phyloP scores from a whole-genome alignment of 2,888 invertebrate species.

The Callimorpha dominula region DNA sequence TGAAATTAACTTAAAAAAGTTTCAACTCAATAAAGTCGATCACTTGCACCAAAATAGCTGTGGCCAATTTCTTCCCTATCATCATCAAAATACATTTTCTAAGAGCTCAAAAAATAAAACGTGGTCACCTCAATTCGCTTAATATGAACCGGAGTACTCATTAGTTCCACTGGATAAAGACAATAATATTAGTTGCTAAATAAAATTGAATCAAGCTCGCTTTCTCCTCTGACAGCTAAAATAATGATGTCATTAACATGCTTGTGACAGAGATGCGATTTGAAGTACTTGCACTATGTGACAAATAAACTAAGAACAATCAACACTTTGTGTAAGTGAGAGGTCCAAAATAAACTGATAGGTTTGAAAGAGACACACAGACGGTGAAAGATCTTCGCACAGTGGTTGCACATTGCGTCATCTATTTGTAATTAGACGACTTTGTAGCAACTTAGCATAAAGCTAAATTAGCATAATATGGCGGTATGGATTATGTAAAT shows the following conservation, averaged over 20 bases:
- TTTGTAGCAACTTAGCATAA: conserved; percentile 24
- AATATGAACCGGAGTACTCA: conserved; percentile 19
- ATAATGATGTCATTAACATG: conserved; percentile 64
- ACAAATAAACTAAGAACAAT: conserved; percentile 13
- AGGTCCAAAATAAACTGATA: conserved; percentile 6
- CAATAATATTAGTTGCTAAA: conserved; percentile 48
- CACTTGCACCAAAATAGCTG: too few relatives aligned
- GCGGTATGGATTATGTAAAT: conserved; percentile 42
- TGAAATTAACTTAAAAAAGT: neutral
- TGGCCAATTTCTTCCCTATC: neutral
- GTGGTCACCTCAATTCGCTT: neutral
- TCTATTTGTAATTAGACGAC: conserved; percentile 20
- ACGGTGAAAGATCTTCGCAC: conserved; percentile 11
- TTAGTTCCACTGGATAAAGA: conserved; percentile 41
- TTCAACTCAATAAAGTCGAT: neutral
- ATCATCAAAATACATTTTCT: neutral
- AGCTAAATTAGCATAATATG: conserved; percentile 48
- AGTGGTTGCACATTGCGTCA: conserved; percentile 11
- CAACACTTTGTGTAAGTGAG: conserved; percentile 7
- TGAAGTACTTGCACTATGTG: conserved; percentile 38
- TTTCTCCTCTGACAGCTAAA: conserved; percentile 66
- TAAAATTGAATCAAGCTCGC: conserved; percentile 61
- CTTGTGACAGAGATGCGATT: conserved; percentile 37
- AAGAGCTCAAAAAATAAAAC: neutral
- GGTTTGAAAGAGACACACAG: conserved; percentile 12